phyloP scores from a whole-genome alignment of 1,140 invertebrate species.

The Brachionus rotundiformis region DNA sequence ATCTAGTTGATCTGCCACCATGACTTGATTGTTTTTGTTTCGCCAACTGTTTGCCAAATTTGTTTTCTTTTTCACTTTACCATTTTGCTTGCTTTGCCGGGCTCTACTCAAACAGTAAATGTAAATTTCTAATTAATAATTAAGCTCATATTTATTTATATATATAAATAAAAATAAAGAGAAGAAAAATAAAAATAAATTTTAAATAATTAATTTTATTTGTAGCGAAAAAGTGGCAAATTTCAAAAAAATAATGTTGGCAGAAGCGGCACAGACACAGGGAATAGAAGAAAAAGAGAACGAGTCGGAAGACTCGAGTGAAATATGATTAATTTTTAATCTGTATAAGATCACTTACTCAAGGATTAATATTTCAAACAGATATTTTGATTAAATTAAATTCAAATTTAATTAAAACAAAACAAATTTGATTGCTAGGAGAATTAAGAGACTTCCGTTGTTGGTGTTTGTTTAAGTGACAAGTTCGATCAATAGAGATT shows the following conservation, averaged over 20 bases:
- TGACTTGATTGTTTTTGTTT: not conserved
- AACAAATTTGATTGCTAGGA: not conserved
- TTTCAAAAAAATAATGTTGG: conserved; percentile 26
- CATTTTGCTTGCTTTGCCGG: not conserved
- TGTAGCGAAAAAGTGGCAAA: conserved; percentile 14
- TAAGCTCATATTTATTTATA: not conserved
- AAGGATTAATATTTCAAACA: conserved; percentile 45
- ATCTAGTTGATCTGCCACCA: no score
- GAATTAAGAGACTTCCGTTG: conserved; percentile 5
- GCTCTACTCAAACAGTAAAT: not conserved
- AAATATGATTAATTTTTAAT: conserved; percentile 48
- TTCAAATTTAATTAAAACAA: conserved; percentile 46
- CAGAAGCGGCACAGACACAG: not conserved
- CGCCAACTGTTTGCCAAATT: not conserved
- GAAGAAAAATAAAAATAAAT: no score
- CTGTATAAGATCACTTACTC: conserved; percentile 42
- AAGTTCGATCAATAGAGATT: not conserved
- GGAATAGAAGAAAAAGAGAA: not conserved
- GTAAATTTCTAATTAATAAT: conserved; percentile 18
- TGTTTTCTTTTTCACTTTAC: not conserved
- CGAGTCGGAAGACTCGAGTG: conserved; percentile 6
- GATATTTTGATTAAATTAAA: conserved; percentile 38
- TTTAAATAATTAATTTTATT: conserved; percentile 3
- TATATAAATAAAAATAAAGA: not conserved
- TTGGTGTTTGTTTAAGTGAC: not conserved